These are phyloP conservation scores for Ameiurus melas DNA, from an alignment of 2,113 vertebrate species.

Conservation along the genomic window DNA sequence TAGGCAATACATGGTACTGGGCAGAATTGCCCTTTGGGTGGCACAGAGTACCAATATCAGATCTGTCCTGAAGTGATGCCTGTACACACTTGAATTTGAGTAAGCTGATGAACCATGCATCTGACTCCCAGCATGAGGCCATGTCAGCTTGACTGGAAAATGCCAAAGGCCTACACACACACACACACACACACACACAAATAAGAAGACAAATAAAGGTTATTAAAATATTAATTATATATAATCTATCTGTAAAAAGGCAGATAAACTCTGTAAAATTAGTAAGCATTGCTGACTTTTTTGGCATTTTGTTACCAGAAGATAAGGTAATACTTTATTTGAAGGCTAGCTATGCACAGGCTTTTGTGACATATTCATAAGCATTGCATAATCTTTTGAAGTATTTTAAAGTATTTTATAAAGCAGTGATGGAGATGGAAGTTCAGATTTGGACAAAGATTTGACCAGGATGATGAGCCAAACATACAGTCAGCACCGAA, in stretches of 20 bases:
- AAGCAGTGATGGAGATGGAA: not conserved
- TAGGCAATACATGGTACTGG: not conserved
- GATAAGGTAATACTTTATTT: not conserved
- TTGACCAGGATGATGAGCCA: not conserved
- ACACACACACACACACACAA: not conserved
- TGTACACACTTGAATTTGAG: constrained; percentile 27
- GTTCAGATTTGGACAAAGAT: not conserved
- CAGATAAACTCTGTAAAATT: not conserved
- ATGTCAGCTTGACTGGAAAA: constrained; percentile 22
- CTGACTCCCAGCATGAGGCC: constrained; percentile 33
- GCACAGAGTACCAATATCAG: constrained; percentile 26
- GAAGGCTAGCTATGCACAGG: not conserved
- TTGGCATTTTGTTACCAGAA: not conserved
- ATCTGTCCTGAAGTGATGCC: constrained; percentile 28
- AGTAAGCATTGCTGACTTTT: not conserved
- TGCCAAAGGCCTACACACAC: not conserved
- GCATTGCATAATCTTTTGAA: not conserved
- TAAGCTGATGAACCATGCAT: constrained; percentile 30
- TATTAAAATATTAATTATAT: not conserved
- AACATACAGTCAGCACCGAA: not conserved
- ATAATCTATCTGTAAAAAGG: not conserved
- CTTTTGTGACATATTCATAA: not conserved
- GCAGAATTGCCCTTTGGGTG: not conserved
- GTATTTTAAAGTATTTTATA: not conserved
- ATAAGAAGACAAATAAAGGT: not conserved